phyloP scores from a whole-genome alignment of 2,888 invertebrate species.

The Agrotis clavis region DNA sequence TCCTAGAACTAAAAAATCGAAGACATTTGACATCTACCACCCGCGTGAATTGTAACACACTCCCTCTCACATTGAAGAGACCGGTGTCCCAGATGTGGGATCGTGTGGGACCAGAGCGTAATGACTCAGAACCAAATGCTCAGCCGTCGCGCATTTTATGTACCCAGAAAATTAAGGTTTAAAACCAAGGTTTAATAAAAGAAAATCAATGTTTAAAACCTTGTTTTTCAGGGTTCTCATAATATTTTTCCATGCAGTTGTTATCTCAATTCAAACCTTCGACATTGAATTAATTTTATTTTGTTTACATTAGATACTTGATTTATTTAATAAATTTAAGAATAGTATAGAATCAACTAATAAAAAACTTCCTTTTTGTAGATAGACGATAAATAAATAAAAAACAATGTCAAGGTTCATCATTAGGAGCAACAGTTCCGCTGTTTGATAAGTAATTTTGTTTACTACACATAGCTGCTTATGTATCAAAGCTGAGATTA shows the following conservation, averaged over 20 bases:
- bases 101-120: no score
- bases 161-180: not conserved
- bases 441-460: not conserved
- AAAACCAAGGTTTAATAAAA: no score
- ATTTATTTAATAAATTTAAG: not conserved
- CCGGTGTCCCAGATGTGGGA: no score
- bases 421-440: not conserved
- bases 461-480: not conserved
- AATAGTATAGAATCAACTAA: not conserved
- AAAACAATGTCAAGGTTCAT: constrained; percentile 31
- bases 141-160: no score
- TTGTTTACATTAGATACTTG: not conserved
- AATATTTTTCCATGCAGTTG: not conserved
- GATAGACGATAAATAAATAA: constrained; percentile 14
- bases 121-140: no score
- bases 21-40: no score
- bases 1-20: no score
- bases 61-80: no score
- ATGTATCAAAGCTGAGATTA: not conserved
- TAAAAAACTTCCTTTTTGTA: constrained; percentile 5
- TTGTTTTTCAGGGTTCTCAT: not conserved
- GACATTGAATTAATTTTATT: constrained; percentile 26
- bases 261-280: not conserved
- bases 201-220: no score
- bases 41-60: no score